These are phyloP conservation scores for Sceloporus undulatus DNA, from an alignment of 2,113 vertebrate species.

Conservation along the genomic window DNA sequence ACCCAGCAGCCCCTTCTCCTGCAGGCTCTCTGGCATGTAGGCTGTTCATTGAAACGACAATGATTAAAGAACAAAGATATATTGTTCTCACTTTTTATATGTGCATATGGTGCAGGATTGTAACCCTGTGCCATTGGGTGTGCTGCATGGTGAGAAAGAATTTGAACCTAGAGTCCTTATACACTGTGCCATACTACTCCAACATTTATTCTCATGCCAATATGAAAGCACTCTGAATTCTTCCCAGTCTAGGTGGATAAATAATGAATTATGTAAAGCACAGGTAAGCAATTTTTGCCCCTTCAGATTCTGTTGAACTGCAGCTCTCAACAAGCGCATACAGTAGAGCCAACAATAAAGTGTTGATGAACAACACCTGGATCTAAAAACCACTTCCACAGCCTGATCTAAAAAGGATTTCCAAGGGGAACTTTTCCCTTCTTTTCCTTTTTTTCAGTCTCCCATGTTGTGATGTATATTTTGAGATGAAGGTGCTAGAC, in stretches of 20 bases:
- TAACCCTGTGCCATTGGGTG: not conserved
- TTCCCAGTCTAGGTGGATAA: not conserved
- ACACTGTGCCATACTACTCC: not conserved
- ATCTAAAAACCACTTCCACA: too few species aligned
- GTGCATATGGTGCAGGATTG: not conserved
- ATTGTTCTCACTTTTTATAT: not conserved
- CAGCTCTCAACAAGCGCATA: not conserved
- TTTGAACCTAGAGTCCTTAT: not conserved
- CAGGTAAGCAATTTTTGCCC: not conserved
- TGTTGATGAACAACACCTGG: not conserved
- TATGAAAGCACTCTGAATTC: not conserved
- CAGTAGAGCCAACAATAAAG: not conserved
- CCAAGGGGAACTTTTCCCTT: fast-evolving
- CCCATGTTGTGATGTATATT: not conserved
- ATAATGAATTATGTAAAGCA: not conserved
- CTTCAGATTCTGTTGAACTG: too few species aligned
- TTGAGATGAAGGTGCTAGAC: not conserved
- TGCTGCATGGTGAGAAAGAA: not conserved
- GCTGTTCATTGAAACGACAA: not conserved
- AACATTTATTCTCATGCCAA: not conserved
- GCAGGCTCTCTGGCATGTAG: not conserved
- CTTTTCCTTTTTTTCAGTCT: not conserved
- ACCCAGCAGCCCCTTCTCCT: not conserved
- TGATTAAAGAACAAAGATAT: too few species aligned
- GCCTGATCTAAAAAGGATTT: not conserved